Evolutionary conservation across 2,113 vertebrate species (phyloP).

Genomic region (Stegastes partitus): DNA sequence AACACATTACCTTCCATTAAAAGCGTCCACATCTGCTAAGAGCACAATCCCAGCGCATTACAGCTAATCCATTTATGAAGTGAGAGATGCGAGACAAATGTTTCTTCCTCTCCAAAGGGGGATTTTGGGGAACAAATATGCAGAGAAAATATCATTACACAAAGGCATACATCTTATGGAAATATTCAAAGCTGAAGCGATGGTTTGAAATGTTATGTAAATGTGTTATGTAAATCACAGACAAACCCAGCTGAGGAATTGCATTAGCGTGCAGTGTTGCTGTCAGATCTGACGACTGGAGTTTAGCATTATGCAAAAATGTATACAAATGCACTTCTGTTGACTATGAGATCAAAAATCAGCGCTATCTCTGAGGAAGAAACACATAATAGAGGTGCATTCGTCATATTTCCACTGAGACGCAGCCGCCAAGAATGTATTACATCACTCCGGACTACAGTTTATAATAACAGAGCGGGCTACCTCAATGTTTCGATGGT

Average conservation of each 20-base stretch:
- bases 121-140: slow-evolving; percentile 7
- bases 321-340: not conserved
- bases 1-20: slow-evolving; percentile 30
- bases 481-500: not conserved
- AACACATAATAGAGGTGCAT: too few relatives aligned
- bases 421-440: not conserved
- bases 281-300: not conserved
- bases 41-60: slow-evolving; percentile 12
- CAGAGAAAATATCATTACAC: slow-evolving; percentile 6
- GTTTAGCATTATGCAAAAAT: not conserved
- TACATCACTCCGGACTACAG: not conserved
- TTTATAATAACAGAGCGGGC: not conserved
- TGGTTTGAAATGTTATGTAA: not conserved
- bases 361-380: not conserved
- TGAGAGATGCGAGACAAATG: slow-evolving; percentile 5
- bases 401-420: not conserved
- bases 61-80: slow-evolving; percentile 30
- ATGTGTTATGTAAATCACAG: not conserved
- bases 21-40: slow-evolving; percentile 20
- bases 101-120: not conserved
- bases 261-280: not conserved
- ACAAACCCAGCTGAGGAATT: not conserved
- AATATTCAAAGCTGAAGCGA: slow-evolving; percentile 5
- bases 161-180: not conserved
- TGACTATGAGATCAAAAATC: not conserved